Conservation (phyloP, 2,113 vertebrate genomes). For the Turdus rufiventris region DNA sequence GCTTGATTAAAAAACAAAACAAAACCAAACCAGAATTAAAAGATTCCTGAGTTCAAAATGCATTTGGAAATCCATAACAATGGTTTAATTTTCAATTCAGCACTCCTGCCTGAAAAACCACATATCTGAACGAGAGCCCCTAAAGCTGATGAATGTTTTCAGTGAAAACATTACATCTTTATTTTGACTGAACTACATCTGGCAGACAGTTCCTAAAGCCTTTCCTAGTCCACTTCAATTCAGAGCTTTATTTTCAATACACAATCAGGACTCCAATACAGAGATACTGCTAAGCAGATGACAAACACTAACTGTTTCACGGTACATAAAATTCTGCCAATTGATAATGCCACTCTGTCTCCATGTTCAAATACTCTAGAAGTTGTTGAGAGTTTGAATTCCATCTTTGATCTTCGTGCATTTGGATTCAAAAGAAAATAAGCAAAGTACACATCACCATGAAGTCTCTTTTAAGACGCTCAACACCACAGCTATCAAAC, state of each 20-base stretch:
- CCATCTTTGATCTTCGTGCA: neutral
- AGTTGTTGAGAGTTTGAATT: neutral
- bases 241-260: constrained; percentile 14
- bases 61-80: neutral
- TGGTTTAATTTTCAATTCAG: neutral
- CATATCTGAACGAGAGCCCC: neutral
- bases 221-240: constrained; percentile 50
- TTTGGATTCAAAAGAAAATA: neutral
- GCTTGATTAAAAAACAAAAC: neutral
- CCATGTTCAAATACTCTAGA: neutral
- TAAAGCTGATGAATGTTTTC: neutral
- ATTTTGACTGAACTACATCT: neutral
- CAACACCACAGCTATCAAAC: neutral
- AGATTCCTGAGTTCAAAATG: neutral
- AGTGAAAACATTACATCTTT: neutral
- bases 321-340: neutral
- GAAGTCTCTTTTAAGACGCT: neutral
- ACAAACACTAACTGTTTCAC: neutral
- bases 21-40: neutral
- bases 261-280: neutral
- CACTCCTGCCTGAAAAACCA: neutral
- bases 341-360: neutral
- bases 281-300: neutral
- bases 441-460: neutral
- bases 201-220: neutral